Percentiles rank a stretch among this genome's conserved stretches.
These are phyloP conservation scores for Drosophila jambulina DNA, from an alignment of 1,140 invertebrate genomes.

Conservation along the genomic window DNA sequence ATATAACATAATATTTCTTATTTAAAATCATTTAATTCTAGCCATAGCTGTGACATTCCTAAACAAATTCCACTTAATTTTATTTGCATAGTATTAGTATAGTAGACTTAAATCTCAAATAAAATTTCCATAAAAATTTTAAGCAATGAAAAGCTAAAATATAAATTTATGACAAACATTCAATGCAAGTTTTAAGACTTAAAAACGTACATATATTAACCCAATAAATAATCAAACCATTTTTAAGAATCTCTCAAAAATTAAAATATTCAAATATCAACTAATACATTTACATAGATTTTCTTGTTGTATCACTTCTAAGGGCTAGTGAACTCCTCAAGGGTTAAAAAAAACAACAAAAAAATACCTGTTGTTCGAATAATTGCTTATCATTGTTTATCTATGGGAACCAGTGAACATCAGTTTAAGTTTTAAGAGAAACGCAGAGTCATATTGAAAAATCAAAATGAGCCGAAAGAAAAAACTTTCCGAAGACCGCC, in stretches of 20 bases:
- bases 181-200: neutral
- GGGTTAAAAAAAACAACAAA: neutral
- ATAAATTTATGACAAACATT: neutral
- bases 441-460: neutral
- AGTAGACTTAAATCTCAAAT: neutral
- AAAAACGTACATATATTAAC: neutral
- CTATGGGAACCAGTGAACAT: constrained; percentile 16
- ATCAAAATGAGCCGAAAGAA: neutral
- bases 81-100: neutral
- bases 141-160: neutral
- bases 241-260: too few species aligned
- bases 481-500: constrained; percentile 3
- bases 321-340: neutral
- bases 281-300: neutral
- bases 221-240: neutral
- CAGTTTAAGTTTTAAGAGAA: constrained; percentile 3
- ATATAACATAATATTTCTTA: neutral
- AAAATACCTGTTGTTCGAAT: constrained; percentile 15
- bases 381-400: constrained; percentile 27
- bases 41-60: neutral
- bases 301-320: neutral
- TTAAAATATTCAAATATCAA: neutral
- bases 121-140: neutral
- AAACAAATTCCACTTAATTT: neutral
- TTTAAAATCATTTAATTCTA: neutral